Base-by-base conservation (phyloP, 2,797 vertebrate genomes). In the Micromesistius poutassou region DNA sequence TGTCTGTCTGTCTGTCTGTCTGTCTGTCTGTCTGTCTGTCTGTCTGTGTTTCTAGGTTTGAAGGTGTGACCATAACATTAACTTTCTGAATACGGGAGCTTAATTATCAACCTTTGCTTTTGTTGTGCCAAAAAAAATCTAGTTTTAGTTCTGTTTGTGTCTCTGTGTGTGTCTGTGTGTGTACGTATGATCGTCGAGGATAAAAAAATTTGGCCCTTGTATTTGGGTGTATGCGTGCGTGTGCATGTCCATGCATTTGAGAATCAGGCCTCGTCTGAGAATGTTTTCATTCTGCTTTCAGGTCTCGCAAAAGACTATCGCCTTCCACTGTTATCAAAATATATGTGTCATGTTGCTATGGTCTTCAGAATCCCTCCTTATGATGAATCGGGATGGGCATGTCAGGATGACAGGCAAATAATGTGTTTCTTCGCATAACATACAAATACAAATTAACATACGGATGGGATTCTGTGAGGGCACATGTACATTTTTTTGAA, bases 21-120 rank as follows among this genome's bases (percentile, higher is more conserved):
- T 30, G 25, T 73, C 73, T 74, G 77, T 79, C 71, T 79, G 25
- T 73, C 73, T 74, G 77, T 79, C 71, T 79, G 28, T 22, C 66
- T 72, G 19, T 70, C 30, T 42, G 71, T 73, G 31, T 31, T 25
- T 73, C 12, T 30, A 12, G 28, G 68, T 30, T 71, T 16, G 30
- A 14, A 28, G 68, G 25, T 70, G 68, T 70, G 28, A 28, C 68
- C 30, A 30, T 70, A 30, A 12, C 68, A 70, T 30, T 30, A 1
- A 6, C 7, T 30, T 30, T 71, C 68, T 71, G 68, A 71, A 71
- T 30, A 30, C 10, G 30, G 55, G 3, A 71, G 68, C 30, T 71
- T 30, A 25, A 62, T 62, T 55, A 55, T 55, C 46, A 19, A 55
- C 14, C 46, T 55, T 22, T 55, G 16, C 46, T 55, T 55, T 55